Base-by-base conservation (phyloP, 2,888 invertebrate genomes). In the Theristus sp. region DNA sequence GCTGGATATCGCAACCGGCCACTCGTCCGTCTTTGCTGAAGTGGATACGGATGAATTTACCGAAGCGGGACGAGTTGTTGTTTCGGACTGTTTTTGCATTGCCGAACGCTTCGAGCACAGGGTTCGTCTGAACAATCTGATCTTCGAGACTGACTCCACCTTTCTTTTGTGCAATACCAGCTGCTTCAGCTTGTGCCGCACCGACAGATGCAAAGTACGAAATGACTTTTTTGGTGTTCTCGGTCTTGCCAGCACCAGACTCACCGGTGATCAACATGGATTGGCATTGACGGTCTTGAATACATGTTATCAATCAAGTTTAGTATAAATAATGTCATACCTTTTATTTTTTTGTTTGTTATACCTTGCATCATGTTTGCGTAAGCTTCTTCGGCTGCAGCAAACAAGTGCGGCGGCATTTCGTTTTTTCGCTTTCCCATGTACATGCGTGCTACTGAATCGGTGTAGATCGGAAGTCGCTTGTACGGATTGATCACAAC, bases 31-130 rank as follows among this genome's bases (percentile, higher is more conserved):
- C 85, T 70, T 91, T 89, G 69, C 94, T 94, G 82, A 98, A 98
- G 81, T 99, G 98, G 79, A 98, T 98, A 84, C 98, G 90, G 83
- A 98, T 98, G 86, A 98, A 98, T 87, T 98, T 98, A 86, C 93
- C 96, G 88, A 98, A 98, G 84, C 96, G 91, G 69, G 96, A 98
- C 66, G 96, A 96, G 87, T 98, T 98, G 82, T 98, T 96, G 82
- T 98, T 98, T 86, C 96, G 89, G 80, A 91, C 90, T 76, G 93
- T 94, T 85, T 93, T 93, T 77, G 93, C 93, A 84, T 94, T 94
- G 87, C 93, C 91, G 78, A 90, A 91, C 75, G 91, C 90, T 83
- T 91, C 91, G 82, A 91, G 87, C 72, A 91, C 90, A 72, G 91
- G 91, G 81, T 94, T 94, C 80, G 93, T 93, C 80, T 94, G 93